Conservation (phyloP, 2,888 invertebrate species). For the Ochropleura plecta region DNA sequence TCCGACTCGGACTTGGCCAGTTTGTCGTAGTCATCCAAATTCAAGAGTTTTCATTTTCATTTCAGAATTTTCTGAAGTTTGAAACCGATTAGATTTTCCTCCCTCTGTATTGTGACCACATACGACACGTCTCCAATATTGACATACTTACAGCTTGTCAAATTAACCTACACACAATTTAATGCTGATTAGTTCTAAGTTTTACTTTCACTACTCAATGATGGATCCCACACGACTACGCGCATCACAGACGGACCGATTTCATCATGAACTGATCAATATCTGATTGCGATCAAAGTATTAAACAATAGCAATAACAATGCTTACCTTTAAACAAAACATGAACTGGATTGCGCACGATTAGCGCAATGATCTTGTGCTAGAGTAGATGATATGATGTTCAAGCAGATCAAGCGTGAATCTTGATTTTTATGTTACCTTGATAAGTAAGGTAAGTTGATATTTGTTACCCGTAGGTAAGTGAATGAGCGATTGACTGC, state of each 20-base stretch:
- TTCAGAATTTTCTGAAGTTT: too few relatives aligned
- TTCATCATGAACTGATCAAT: slow-evolving; percentile 49
- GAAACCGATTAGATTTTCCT: neutral
- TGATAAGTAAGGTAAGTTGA: neutral
- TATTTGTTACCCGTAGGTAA: neutral
- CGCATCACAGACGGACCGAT: slow-evolving; percentile 27
- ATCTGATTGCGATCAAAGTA: slow-evolving; percentile 47
- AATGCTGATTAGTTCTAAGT: slow-evolving; percentile 21
- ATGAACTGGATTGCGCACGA: slow-evolving; percentile 38
- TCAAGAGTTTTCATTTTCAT: too few relatives aligned
- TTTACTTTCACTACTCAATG: slow-evolving; percentile 34
- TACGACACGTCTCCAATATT: neutral
- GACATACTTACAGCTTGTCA: neutral
- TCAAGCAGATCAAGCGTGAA: neutral
- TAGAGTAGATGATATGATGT: neutral
- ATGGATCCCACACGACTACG: slow-evolving; percentile 24
- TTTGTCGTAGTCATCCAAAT: too few relatives aligned
- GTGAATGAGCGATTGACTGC: neutral
- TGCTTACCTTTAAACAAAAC: slow-evolving; percentile 51
- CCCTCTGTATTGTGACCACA: neutral
- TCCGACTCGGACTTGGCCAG: too few relatives aligned
- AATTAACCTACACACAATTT: slow-evolving; percentile 9
- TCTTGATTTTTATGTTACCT: slow-evolving; percentile 22
- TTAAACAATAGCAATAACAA: slow-evolving; percentile 51
- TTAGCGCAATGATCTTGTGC: slow-evolving; percentile 46